Conservation (phyloP, 2,113 vertebrate species). For the Cephalopholis sonnerati region DNA sequence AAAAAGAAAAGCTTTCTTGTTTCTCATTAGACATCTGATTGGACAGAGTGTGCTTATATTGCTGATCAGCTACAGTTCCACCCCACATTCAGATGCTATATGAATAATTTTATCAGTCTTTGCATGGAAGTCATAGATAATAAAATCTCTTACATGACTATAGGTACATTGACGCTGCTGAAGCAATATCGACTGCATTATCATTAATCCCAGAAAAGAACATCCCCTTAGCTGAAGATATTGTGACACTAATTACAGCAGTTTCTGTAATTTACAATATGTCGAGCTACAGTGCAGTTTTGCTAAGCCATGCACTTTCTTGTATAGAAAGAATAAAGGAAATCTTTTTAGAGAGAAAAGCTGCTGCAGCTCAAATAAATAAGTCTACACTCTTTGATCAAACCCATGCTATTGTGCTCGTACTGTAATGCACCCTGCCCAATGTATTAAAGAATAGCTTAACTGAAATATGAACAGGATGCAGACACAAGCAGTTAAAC, state of each 20-base stretch:
- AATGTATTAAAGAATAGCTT: not conserved
- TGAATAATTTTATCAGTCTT: not conserved
- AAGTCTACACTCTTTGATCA: not conserved
- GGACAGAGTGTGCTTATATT: not conserved
- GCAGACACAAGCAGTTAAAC: not conserved
- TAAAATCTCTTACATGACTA: not conserved
- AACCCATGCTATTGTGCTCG: not conserved
- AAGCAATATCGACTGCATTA: not conserved
- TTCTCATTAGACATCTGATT: not conserved
- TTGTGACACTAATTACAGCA: conserved; percentile 9
- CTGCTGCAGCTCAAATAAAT: conserved; percentile 17
- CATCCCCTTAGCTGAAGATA: not conserved
- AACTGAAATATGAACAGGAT: not conserved
- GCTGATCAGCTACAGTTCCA: not conserved
- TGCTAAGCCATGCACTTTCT: conserved; percentile 12
- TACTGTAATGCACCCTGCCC: not conserved
- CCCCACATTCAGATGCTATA: not conserved
- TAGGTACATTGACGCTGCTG: not conserved
- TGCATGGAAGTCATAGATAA: not conserved
- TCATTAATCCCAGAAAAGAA: conserved; percentile 10
- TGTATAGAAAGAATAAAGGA: conserved; percentile 1
- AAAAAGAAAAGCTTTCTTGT: not conserved
- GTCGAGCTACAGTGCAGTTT: not conserved
- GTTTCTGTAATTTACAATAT: conserved; percentile 20
- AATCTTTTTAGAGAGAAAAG: conserved; percentile 20